Conservation (phyloP, 2,888 invertebrate genomes). For the Vannuccia rotundouncinata region DNA sequence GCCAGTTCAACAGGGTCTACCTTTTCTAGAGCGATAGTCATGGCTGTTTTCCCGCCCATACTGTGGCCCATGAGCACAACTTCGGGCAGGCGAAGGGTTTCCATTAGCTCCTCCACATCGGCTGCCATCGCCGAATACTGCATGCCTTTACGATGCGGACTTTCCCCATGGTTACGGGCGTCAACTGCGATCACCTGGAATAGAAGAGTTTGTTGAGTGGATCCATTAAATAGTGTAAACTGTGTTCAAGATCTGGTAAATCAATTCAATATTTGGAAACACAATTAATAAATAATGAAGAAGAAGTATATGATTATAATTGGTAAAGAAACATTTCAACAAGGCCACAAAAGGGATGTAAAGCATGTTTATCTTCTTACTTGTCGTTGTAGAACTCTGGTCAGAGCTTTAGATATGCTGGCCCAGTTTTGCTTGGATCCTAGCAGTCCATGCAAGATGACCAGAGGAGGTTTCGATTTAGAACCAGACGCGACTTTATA, state of each 20-base stretch:
- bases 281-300: too few relatives aligned
- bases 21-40: constrained; percentile 67
- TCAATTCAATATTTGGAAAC: too few relatives aligned
- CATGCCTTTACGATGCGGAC: constrained; percentile 70
- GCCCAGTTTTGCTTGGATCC: constrained; percentile 82
- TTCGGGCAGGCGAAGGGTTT: constrained; percentile 56
- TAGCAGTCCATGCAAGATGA: constrained; percentile 78
- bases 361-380: neutral
- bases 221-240: too few relatives aligned
- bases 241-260: too few relatives aligned
- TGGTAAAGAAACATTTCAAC: too few relatives aligned
- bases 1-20: neutral
- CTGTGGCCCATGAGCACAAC: constrained; percentile 75
- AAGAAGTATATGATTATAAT: too few relatives aligned
- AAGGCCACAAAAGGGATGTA: neutral
- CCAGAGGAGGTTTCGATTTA: constrained; percentile 55
- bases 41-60: constrained; percentile 87
- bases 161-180: constrained; percentile 88
- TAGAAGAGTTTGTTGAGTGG: neutral
- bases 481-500: neutral
- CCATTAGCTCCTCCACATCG: constrained; percentile 62
- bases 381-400: neutral
- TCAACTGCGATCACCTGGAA: constrained; percentile 74
- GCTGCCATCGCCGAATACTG: constrained; percentile 68
- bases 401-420: constrained; percentile 48